phyloP scores from a whole-genome alignment of 2,797 vertebrate species.

The Fratercula arctica region DNA sequence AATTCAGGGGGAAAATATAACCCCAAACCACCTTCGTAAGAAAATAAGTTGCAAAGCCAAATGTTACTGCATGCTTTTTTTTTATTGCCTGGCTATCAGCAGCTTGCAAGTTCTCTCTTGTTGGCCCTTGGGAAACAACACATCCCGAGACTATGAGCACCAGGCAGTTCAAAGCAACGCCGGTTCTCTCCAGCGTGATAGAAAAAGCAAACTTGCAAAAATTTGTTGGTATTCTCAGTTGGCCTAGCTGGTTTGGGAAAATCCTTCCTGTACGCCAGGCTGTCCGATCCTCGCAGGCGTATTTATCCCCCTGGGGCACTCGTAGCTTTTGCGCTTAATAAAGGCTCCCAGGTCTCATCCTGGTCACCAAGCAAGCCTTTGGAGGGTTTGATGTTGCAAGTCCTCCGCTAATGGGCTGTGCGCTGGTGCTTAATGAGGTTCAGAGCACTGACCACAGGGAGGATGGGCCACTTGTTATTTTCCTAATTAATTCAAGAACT shows the following conservation, averaged over 20 bases:
- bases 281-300: fast-evolving
- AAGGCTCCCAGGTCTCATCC: background rate
- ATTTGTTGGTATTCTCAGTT: background rate
- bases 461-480: conserved; percentile 27
- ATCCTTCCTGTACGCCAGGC: fast-evolving
- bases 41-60: conserved; percentile 29
- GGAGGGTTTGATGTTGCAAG: background rate
- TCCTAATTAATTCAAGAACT: conserved; percentile 57
- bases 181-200: background rate
- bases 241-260: background rate
- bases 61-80: background rate
- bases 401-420: background rate
- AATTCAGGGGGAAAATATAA: conserved; percentile 35
- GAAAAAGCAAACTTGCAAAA: background rate
- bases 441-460: conserved; percentile 9
- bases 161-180: background rate
- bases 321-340: background rate
- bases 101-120: conserved; percentile 33
- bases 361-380: background rate
- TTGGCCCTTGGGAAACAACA: background rate
- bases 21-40: background rate
- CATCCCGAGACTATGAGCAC: background rate
- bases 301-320: background rate
- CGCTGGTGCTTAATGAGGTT: conserved; percentile 8
- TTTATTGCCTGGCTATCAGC: conserved; percentile 13